These are phyloP conservation scores for Cinara cedri DNA, from an alignment of 2,888 invertebrate genomes.

Conservation along the genomic window DNA sequence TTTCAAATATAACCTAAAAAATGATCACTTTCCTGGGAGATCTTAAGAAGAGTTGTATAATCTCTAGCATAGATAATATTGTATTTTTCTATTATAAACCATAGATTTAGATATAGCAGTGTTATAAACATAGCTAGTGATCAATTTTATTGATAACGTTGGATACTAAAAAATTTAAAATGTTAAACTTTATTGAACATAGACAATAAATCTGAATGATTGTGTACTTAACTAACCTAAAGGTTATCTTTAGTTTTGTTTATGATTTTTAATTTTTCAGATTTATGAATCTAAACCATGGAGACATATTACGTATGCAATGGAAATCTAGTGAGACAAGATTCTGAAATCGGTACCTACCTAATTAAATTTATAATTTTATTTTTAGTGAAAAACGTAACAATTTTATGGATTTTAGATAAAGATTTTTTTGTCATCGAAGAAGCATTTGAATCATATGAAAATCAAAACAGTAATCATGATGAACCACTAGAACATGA, in stretches of 20 bases:
- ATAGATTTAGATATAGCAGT: too few relatives aligned
- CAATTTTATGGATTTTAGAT: slow-evolving; percentile 16
- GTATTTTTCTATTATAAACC: not conserved
- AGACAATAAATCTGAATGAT: not conserved
- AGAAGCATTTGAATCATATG: slow-evolving; percentile 16
- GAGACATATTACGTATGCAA: slow-evolving; percentile 34
- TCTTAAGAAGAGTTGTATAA: slow-evolving; percentile 5
- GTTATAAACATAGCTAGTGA: not conserved
- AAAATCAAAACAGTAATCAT: not conserved
- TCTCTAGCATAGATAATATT: not conserved
- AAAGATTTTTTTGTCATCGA: slow-evolving; percentile 38
- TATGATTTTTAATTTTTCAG: not conserved
- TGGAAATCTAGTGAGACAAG: slow-evolving; percentile 22
- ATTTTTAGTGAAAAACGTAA: too few relatives aligned
- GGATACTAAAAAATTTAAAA: slow-evolving; percentile 7
- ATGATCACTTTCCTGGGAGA: not conserved
- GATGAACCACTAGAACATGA: slow-evolving; percentile 8
- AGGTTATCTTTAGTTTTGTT: too few relatives aligned
- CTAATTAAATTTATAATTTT: not conserved
- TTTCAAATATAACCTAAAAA: slow-evolving; percentile 54
- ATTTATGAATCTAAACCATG: slow-evolving; percentile 16
- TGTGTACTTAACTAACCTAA: not conserved
- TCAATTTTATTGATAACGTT: not conserved
- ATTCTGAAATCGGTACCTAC: slow-evolving; percentile 21
- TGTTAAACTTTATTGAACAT: too few relatives aligned